Evolutionary conservation across 1,140 invertebrate species (phyloP).

Genomic region (Scaptomyza hsui): DNA sequence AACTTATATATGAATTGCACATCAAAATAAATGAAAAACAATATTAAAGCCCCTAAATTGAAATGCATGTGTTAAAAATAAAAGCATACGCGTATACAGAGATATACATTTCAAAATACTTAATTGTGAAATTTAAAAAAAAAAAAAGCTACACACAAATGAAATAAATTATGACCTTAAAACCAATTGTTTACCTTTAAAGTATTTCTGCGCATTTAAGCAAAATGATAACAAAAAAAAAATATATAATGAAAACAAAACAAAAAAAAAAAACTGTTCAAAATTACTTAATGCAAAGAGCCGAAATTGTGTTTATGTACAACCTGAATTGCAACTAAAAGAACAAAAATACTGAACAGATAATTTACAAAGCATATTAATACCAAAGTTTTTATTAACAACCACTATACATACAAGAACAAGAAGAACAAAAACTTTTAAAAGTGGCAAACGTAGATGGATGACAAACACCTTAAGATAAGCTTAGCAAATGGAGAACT

Average conservation of each 20-base stretch:
- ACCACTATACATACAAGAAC: conserved; percentile 7
- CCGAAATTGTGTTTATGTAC: conserved; percentile 38
- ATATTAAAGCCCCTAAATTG: conserved; percentile 54
- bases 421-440: conserved; percentile 18
- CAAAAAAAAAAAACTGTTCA: conserved; percentile 41
- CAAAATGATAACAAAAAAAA: conserved; percentile 58
- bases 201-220: conserved; percentile 82
- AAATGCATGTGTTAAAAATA: conserved; percentile 47
- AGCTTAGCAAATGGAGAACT: conserved; percentile 61
- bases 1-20: conserved; percentile 53
- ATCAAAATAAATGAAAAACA: conserved; percentile 27
- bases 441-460: conserved; percentile 30
- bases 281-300: conserved; percentile 46
- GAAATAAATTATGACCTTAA: conserved; percentile 36
- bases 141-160: conserved; percentile 37
- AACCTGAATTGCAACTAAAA: conserved; percentile 22
- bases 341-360: conserved; percentile 22
- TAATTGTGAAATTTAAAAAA: conserved; percentile 56
- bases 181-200: conserved; percentile 74
- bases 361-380: conserved; percentile 38
- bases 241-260: conserved; percentile 27
- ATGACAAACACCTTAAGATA: conserved; percentile 60
- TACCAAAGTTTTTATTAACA: conserved; percentile 49
- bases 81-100: conserved; percentile 19
- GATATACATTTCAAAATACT: conserved; percentile 60